These are phyloP conservation scores for Carassius carassius DNA, from an alignment of 2,113 vertebrate species.

Conservation along the genomic window DNA sequence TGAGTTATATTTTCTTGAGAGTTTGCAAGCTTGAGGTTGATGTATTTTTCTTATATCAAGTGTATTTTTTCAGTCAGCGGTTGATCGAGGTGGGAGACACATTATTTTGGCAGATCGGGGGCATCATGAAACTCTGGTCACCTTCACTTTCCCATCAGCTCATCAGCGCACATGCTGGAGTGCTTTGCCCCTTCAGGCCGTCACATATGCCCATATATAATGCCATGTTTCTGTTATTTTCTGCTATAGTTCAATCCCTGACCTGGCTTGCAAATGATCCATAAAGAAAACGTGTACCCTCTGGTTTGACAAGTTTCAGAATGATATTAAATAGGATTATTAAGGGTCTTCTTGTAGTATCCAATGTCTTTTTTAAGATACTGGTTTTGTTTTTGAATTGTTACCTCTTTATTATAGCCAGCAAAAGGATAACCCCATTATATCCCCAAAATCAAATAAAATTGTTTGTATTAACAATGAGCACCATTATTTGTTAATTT, in stretches of 20 bases:
- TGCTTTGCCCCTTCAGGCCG: conserved; percentile 36
- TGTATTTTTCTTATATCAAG: neutral
- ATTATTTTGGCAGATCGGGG: conserved; percentile 44
- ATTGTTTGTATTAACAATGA: neutral
- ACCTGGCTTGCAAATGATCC: conserved; percentile 18
- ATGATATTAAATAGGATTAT: neutral
- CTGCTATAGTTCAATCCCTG: conserved; percentile 12
- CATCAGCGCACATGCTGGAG: conserved; percentile 23
- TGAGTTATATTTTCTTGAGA: neutral
- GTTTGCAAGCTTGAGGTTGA: neutral
- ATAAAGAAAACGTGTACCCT: neutral
- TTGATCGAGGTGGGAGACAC: conserved; percentile 10
- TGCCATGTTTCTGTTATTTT: neutral
- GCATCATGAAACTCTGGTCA: conserved; percentile 37
- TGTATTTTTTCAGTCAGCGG: neutral
- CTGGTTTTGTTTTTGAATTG: neutral
- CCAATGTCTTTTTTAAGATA: neutral
- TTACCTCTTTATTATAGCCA: neutral
- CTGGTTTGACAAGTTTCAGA: neutral
- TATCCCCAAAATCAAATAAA: neutral
- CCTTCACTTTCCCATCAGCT: conserved; percentile 43
- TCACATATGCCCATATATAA: conserved; percentile 17
- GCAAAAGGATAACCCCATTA: neutral
- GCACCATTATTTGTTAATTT: neutral
- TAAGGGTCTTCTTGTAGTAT: too few species aligned